Evolutionary conservation across 1,140 invertebrate species (phyloP).

Genomic region (Neodiprion virginianus): DNA sequence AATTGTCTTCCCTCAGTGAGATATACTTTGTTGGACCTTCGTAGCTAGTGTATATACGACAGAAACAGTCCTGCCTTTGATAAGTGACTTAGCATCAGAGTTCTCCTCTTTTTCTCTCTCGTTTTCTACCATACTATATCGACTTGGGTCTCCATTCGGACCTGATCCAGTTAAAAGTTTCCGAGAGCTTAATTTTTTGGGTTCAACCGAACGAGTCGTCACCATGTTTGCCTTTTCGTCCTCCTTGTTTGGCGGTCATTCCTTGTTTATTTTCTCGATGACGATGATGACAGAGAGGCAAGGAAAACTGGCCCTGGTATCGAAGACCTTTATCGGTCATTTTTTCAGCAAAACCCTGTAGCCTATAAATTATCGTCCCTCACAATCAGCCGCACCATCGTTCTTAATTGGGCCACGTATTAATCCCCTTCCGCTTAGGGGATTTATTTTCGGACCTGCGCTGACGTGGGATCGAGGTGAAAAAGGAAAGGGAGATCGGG

Average conservation of each 20-base stretch:
- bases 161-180: background rate
- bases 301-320: too few relatives aligned
- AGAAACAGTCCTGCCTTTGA: background rate
- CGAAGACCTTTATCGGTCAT: background rate
- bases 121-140: background rate
- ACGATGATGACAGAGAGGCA: too few relatives aligned
- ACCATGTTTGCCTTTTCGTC: background rate
- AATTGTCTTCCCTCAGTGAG: background rate
- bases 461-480: background rate
- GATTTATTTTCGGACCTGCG: background rate
- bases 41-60: background rate
- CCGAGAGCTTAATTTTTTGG: background rate
- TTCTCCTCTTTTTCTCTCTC: background rate
- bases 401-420: constrained; percentile 7
- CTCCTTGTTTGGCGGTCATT: too few relatives aligned
- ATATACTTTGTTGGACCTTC: background rate
- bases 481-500: background rate
- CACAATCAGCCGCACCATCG: constrained; percentile 1
- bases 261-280: too few relatives aligned
- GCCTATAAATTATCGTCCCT: constrained; percentile 1
- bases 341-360: background rate
- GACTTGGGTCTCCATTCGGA: background rate
- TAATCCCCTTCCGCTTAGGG: constrained; percentile 2
- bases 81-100: background rate
- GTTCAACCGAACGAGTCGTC: background rate